These are phyloP conservation scores for Drosophila simulans DNA, from an alignment of 1,140 invertebrate species.

Conservation along the genomic window DNA sequence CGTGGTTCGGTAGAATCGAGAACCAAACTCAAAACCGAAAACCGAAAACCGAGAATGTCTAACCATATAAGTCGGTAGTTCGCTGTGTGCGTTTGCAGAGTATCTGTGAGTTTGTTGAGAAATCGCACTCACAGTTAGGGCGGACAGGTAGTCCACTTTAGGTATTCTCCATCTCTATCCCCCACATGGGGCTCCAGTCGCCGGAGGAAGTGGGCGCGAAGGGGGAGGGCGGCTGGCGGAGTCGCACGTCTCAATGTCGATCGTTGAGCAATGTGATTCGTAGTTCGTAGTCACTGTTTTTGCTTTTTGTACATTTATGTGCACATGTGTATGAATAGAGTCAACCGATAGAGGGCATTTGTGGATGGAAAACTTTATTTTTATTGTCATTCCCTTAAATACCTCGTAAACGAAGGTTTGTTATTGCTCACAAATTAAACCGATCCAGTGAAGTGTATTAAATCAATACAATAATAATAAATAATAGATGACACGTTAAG, in stretches of 20 bases:
- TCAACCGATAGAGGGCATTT: conserved; percentile 9
- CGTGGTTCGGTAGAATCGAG: conserved; percentile 29
- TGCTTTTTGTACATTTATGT: conserved; percentile 11
- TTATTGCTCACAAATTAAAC: conserved; percentile 1
- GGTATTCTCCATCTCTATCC: conserved; percentile 18
- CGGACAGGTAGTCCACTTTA: conserved; percentile 58
- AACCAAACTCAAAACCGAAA: conserved; percentile 37
- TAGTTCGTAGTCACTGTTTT: conserved; percentile 35
- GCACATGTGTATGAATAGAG: conserved; percentile 1
- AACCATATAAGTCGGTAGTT: conserved; percentile 44
- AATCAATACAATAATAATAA: too few relatives aligned
- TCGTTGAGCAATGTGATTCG: conserved; percentile 41
- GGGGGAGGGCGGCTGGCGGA: neutral
- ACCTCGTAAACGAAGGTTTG: neutral
- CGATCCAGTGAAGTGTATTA: neutral
- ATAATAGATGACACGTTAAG: too few relatives aligned
- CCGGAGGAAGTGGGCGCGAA: neutral
- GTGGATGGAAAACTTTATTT: neutral
- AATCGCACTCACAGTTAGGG: conserved; percentile 49
- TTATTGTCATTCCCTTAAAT: neutral
- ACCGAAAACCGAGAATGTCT: conserved; percentile 41
- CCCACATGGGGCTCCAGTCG: conserved; percentile 4
- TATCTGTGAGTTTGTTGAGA: conserved; percentile 38
- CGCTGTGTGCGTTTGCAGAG: conserved; percentile 10
- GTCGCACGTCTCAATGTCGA: conserved; percentile 49